Evolutionary conservation across 2,113 vertebrate species (phyloP).

Genomic region (Hepsetus odoe): DNA sequence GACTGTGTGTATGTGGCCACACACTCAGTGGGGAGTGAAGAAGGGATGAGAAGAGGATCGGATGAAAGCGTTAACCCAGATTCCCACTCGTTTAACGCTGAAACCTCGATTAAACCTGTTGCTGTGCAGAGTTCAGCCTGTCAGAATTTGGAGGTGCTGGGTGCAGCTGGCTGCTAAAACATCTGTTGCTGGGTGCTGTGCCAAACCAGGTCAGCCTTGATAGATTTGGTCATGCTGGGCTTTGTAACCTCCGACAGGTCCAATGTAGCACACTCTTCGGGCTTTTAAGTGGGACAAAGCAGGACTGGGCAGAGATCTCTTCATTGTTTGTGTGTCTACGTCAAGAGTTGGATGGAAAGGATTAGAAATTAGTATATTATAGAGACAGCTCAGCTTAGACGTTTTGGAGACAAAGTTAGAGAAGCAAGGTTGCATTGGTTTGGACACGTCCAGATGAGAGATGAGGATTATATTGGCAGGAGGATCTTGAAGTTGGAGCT

Average conservation of each 20-base stretch:
- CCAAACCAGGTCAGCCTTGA: slow-evolving; percentile 24
- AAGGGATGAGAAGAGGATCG: not conserved
- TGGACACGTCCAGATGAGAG: no score
- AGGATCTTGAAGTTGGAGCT: no score
- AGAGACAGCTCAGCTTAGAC: no score
- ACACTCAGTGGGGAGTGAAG: not conserved
- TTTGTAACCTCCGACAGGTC: not conserved
- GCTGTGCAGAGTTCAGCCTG: slow-evolving; percentile 1
- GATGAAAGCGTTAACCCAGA: slow-evolving; percentile 10
- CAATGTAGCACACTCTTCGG: not conserved
- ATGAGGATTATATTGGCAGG: no score
- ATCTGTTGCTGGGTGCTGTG: slow-evolving; percentile 4
- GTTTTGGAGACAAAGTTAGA: no score
- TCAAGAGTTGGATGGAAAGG: no score
- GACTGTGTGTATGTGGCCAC: not conserved
- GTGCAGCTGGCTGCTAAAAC: slow-evolving; percentile 9
- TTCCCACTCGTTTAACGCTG: not conserved
- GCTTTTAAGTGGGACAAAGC: not conserved
- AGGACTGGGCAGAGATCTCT: not conserved
- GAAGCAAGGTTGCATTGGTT: no score
- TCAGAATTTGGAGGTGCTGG: not conserved
- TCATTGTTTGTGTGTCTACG: no score
- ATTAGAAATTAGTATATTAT: no score
- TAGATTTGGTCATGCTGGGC: not conserved
- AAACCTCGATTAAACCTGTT: slow-evolving; percentile 5